Conservation (phyloP, 23 tunicate species). For the Trididemnum clinides region DNA sequence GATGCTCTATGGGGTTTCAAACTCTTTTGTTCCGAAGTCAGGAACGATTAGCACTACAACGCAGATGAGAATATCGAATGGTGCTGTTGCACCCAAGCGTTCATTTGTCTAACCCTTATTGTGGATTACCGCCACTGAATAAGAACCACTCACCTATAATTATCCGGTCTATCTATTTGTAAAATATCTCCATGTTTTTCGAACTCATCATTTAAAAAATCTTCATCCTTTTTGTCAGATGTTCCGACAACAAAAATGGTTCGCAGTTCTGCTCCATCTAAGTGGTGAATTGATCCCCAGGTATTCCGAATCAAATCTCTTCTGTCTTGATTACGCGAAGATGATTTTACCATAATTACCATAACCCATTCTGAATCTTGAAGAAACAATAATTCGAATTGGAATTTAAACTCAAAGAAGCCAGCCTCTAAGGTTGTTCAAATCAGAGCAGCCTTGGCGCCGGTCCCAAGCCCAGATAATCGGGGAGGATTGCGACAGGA, state of each 20-base stretch:
- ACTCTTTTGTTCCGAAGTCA: too few species aligned
- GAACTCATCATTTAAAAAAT: not conserved
- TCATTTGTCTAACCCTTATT: too few species aligned
- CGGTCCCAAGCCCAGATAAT: too few species aligned
- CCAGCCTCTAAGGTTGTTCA: too few species aligned
- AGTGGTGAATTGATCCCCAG: not conserved
- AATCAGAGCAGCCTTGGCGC: too few species aligned
- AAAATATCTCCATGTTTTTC: not conserved
- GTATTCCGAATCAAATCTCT: not conserved
- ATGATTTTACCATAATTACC: slow-evolving; percentile 3
- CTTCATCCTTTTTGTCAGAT: not conserved
- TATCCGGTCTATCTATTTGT: not conserved
- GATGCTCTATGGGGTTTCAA: too few species aligned
- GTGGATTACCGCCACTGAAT: not conserved
- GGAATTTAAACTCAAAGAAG: too few species aligned
- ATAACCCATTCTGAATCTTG: not conserved
- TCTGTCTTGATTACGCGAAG: not conserved
- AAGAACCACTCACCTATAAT: not conserved
- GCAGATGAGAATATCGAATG: too few species aligned
- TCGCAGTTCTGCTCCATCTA: slow-evolving; percentile 2
- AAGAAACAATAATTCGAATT: too few species aligned
- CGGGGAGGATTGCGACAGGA: too few species aligned
- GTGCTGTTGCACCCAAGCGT: too few species aligned
- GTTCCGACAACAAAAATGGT: not conserved
- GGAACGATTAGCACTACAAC: too few species aligned